Conservation (phyloP, 1,140 invertebrate genomes). For the Ips nitidus region DNA sequence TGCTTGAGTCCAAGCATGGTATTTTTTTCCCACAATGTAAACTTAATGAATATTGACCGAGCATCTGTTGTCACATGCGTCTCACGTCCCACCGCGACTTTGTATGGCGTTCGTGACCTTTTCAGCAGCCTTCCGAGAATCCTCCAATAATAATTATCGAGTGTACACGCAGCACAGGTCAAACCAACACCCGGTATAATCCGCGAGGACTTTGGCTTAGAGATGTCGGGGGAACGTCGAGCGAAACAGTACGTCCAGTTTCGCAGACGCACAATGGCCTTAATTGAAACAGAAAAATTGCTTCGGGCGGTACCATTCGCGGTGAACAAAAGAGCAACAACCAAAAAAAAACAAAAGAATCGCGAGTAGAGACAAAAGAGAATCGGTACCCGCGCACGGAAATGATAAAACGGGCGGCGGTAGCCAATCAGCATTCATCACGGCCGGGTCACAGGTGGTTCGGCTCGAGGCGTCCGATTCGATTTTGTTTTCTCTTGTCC, state of each 20-base stretch:
- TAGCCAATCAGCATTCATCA: conserved; percentile 40
- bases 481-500: conserved; percentile 11
- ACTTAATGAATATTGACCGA: conserved; percentile 5
- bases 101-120: conserved; percentile 24
- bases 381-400: conserved; percentile 29
- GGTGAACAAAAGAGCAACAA: conserved; percentile 16
- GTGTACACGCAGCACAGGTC: conserved; percentile 23
- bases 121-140: conserved; percentile 24
- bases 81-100: conserved; percentile 14
- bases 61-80: conserved; percentile 15
- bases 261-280: conserved; percentile 7
- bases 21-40: neutral
- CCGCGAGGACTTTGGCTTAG: conserved; percentile 10
- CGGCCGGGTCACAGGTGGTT: conserved; percentile 31
- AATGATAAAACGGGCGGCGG: conserved; percentile 32
- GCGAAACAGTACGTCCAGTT: neutral
- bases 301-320: conserved; percentile 7
- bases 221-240: conserved; percentile 8
- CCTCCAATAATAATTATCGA: conserved; percentile 21
- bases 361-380: conserved; percentile 6
- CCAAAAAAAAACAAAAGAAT: too few relatives aligned
- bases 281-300: conserved; percentile 5
- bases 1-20: neutral
- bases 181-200: conserved; percentile 17
- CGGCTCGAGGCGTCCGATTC: conserved; percentile 20